Evolutionary conservation across 2,888 invertebrate genomes (phyloP), one percentile per base, ranked within the genome.

Genomic region (Drosophila nr. perissopoda): DNA sequence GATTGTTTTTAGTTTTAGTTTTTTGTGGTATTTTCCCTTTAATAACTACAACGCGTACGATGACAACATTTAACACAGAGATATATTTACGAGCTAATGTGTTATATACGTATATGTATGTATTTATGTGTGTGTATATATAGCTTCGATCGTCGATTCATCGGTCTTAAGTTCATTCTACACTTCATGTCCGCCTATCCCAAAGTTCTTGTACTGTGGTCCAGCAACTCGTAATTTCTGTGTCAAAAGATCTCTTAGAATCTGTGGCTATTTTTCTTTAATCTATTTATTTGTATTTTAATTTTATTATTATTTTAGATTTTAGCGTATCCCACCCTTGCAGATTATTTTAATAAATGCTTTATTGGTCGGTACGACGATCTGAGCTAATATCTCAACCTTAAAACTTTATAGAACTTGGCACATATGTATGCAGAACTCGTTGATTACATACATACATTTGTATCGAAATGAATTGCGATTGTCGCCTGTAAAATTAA

Each of bases 51-150:
- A 87, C 86, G 87, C 87, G 85, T 89, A 89, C 84, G 87, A 89
- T 83, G 89, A 90, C 90, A 90, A 90, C 90, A 90, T 86, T 90
- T 90, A 90, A 90, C 90, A 90, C 90, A 90, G 90, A 90, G 88
- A 88, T 83, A 89, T 88, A 88, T 87, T 87, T 89, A 85, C 84
- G 85, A 85, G 69, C 85, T 85, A 85, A 74, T 82, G 75, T 85
- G 65, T 84, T 83, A 80, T 76, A 73, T 75, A 70, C 70, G 56
- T 81, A 59, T 80, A 77, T 80, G 45, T 76, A 54, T 85, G 54
- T 75, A 45, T 64, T 38, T 71, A 31, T 83, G 34, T 73, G 27
- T 77, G n/a, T 73, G 31, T 25, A 45, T 42, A 67, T 69, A 68
- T 73, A 64, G 63, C 56, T 73, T 73, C 59, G 56, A 73, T 70